Conservation (phyloP, 2,113 vertebrate species). For the Menidia beryllina region DNA sequence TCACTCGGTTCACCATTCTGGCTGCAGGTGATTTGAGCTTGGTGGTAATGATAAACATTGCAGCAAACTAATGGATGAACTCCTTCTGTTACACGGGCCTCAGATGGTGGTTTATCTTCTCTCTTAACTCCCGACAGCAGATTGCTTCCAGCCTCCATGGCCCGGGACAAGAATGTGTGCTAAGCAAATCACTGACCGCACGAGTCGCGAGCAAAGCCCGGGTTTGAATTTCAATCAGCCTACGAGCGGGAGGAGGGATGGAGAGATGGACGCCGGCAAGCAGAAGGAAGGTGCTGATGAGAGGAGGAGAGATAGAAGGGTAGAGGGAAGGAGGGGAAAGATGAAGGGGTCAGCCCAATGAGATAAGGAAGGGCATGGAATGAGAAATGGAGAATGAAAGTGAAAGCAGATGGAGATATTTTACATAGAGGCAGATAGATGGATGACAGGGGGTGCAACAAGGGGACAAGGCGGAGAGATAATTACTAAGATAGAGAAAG, state of each 20-base stretch:
- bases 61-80: constrained; percentile 51
- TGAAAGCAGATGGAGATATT: constrained; percentile 78
- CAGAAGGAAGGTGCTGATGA: constrained; percentile 63
- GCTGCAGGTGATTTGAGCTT: constrained; percentile 24
- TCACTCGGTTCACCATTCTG: constrained; percentile 42
- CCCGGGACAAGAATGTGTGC: constrained; percentile 37
- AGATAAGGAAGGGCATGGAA: constrained; percentile 77
- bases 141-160: constrained; percentile 53
- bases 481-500: constrained; percentile 77
- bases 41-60: constrained; percentile 62
- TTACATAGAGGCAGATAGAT: constrained; percentile 76
- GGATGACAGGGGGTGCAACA: constrained; percentile 62
- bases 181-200: constrained; percentile 62
- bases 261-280: constrained; percentile 48
- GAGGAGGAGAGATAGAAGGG: constrained; percentile 57
- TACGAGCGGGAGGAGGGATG: constrained; percentile 54
- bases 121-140: constrained; percentile 53
- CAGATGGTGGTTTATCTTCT: constrained; percentile 65
- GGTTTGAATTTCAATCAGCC: constrained; percentile 75
- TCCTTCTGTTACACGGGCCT: constrained; percentile 13
- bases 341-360: constrained; percentile 72
- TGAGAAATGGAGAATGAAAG: constrained; percentile 69
- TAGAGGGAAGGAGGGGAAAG: constrained; percentile 50
- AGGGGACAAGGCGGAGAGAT: constrained; percentile 75
- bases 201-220: constrained; percentile 48